phyloP scores from a whole-genome alignment of 2,797 vertebrate genomes.

The Crocodylus rhombifer region DNA sequence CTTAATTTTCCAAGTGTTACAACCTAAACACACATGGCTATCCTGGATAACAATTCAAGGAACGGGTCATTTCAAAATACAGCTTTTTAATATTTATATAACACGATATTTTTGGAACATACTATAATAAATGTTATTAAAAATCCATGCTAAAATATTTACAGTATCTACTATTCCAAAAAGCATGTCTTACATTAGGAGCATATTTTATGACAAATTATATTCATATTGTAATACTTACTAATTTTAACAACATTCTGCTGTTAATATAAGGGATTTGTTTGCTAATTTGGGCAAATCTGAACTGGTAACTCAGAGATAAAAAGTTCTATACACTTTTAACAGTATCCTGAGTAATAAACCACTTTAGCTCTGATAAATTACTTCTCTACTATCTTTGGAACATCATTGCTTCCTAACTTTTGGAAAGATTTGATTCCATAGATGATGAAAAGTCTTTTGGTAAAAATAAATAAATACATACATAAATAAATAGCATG shows the following conservation, averaged over 20 bases:
- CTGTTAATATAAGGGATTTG: background rate
- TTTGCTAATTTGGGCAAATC: background rate
- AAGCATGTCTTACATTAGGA: background rate
- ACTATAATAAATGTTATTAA: background rate
- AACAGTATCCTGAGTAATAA: background rate
- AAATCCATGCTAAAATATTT: background rate
- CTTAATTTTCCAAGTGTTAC: background rate
- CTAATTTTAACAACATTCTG: background rate
- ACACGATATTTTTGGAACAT: background rate
- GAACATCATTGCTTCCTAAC: background rate
- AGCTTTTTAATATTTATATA: background rate
- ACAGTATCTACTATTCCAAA: background rate
- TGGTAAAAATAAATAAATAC: background rate
- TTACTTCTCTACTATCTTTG: background rate
- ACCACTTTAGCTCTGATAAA: background rate
- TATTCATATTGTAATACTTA: background rate
- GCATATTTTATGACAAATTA: background rate
- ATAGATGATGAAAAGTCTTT: background rate
- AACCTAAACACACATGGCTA: background rate
- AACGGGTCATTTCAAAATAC: background rate
- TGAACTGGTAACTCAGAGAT: background rate
- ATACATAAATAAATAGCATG: background rate
- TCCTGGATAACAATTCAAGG: background rate
- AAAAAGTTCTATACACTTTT: background rate
- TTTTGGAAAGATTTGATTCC: background rate